Percentiles rank a stretch among this genome's conserved stretches.
phyloP scores from a whole-genome alignment of 2,888 invertebrate genomes.

The Poecilobothrus nobilitatus region DNA sequence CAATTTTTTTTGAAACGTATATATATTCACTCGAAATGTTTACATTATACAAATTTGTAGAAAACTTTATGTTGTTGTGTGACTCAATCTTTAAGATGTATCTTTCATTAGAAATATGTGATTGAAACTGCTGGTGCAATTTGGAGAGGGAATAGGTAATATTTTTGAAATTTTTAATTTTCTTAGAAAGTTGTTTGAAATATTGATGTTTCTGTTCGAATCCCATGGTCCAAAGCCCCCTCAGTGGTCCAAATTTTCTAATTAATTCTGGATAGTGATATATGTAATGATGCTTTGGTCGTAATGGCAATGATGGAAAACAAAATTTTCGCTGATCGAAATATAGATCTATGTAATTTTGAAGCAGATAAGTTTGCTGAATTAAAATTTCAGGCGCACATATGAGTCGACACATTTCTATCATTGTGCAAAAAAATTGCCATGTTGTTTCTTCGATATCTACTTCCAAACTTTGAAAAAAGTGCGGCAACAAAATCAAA shows the following conservation, averaged over 20 bases:
- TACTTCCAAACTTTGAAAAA: background rate
- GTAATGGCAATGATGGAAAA: slow-evolving; percentile 18
- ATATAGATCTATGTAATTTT: slow-evolving; percentile 3
- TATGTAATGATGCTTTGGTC: slow-evolving; percentile 24
- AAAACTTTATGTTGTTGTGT: background rate
- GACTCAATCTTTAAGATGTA: background rate
- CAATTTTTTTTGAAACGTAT: slow-evolving; percentile 9
- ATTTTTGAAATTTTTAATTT: slow-evolving; percentile 25
- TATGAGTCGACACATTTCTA: slow-evolving; percentile 13
- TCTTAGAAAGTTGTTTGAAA: slow-evolving; percentile 24
- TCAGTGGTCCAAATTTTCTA: slow-evolving; percentile 19
- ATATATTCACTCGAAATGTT: background rate
- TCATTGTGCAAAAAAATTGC: background rate
- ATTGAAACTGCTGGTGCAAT: slow-evolving; percentile 12
- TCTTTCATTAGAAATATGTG: slow-evolving; percentile 10
- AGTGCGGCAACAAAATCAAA: background rate
- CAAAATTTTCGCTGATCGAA: slow-evolving; percentile 15
- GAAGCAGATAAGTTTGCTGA: background rate
- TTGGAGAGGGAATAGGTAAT: slow-evolving; percentile 10
- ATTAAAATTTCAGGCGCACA: slow-evolving; percentile 5
- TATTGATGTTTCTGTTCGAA: slow-evolving; percentile 29
- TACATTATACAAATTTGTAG: slow-evolving; percentile 7
- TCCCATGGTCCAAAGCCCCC: slow-evolving; percentile 20
- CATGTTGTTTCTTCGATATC: slow-evolving; percentile 7
- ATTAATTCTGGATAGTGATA: slow-evolving; percentile 21